Base-by-base conservation (phyloP, 2,888 invertebrate species). In the Dynastes hyllus region DNA sequence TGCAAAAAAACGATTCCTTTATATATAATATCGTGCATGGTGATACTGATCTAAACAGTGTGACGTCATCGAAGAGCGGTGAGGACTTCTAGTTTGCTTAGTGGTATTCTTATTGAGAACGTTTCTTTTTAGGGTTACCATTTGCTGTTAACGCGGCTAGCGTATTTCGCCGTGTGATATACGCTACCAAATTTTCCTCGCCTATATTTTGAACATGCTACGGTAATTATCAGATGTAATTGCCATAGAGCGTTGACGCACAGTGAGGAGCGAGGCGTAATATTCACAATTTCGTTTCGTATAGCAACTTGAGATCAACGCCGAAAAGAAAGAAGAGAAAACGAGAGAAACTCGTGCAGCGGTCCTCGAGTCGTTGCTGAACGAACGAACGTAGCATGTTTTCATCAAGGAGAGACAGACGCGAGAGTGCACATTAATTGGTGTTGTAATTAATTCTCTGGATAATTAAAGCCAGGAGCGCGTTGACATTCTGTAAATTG, bases 401-500 rank as follows among this genome's bases (percentile, higher is more conserved):
- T 71, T 29, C 55, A 71, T 61, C 58, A 37, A 53, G 63, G 37
- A 32, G 27, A 45, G 66, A 29, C 29, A 73, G 55, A 51, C 53
- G 69, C 22, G 67, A 32, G 66, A 75, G 76, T 70, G 69, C 76
- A 70, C 79, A 81, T 81, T 81, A 81, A 81, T 81, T 79, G 79
- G 78, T 80, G 78, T 65, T 79, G 79, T 83, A 81, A 83, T 83
- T 83, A 83, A 82, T 82, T 80, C 80, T 71, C 76, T 55, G 80
- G 80, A 83, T 83, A 82, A 83, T 83, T 83, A 83, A 81, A 83
- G 81, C 79, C 77, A 45, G 76, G 79, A 76, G 76, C 79, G 78
- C 73, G 81, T 80, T 82, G 81, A 80, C 82, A 80, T 82, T 82
- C 80, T 81, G 82, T 82, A 83, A 83, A 83, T 83, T 80, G 80